phyloP scores from a whole-genome alignment of 1,140 invertebrate genomes.

The Diorhabda sublineata region DNA sequence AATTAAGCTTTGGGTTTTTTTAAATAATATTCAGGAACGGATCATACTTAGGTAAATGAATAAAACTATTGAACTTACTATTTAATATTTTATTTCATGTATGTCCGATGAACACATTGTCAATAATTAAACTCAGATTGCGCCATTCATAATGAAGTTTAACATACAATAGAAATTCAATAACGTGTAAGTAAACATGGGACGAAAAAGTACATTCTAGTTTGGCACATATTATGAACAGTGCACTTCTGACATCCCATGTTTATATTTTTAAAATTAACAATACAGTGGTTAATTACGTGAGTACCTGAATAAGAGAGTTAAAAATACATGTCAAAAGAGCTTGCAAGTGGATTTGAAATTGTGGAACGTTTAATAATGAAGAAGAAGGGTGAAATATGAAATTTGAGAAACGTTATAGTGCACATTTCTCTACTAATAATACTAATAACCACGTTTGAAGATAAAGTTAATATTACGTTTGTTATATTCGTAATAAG shows the following conservation, averaged over 20 bases:
- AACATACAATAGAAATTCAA: slow-evolving; percentile 4
- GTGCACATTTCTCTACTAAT: too few relatives aligned
- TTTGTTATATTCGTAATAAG: background rate
- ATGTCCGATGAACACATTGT: slow-evolving; percentile 48
- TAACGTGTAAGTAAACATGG: background rate
- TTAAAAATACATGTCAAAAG: too few relatives aligned
- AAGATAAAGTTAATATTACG: background rate
- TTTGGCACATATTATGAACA: slow-evolving; percentile 3
- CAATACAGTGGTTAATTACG: too few relatives aligned
- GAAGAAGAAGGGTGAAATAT: too few relatives aligned
- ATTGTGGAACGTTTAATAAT: too few relatives aligned
- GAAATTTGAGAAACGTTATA: too few relatives aligned
- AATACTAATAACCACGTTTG: background rate
- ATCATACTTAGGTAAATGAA: background rate
- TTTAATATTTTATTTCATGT: slow-evolving; percentile 42
- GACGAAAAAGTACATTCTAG: background rate
- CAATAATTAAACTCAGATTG: slow-evolving; percentile 44
- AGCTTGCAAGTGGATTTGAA: too few relatives aligned
- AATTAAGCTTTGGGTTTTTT: too few relatives aligned
- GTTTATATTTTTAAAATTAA: too few relatives aligned
- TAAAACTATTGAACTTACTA: slow-evolving; percentile 18
- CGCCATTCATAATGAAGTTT: slow-evolving; percentile 37
- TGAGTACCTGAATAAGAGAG: too few relatives aligned
- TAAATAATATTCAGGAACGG: too few relatives aligned
- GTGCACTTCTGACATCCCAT: too few relatives aligned